Base-by-base conservation (phyloP, 1,140 invertebrate species). In the Mercenaria mercenaria region DNA sequence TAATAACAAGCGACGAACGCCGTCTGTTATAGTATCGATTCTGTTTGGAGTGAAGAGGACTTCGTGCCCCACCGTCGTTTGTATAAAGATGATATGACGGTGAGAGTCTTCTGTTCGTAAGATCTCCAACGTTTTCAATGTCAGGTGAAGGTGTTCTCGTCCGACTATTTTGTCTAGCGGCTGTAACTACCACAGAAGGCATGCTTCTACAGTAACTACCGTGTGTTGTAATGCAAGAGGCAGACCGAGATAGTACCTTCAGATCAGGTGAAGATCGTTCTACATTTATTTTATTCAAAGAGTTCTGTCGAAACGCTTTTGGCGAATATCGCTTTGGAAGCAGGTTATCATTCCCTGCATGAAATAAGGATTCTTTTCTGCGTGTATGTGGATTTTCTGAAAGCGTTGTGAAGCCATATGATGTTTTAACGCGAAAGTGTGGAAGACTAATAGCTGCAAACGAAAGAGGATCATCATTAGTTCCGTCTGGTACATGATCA, bases 331-430 rank as follows among this genome's bases (percentile, higher is more conserved):
- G 37, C n/a, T 34, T 83, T 20, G 79, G 34, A 43, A 83, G 72
- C 29, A 89, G 32, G 29, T 50, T 74, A 23, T 90, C 91, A n/a
- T 79, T 89, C 10, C 69, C 88, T 1, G 43, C 52, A 67, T 93
- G 93, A 67, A 92, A 94, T 26, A 94, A 86, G 0, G 93, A 94
- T 69, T 95, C 94, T 69, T 93, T 93, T 43, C 94, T 39, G 23
- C 92, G 52, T 15, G 92, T 94, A 76, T 94, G 92, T 6, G 94
- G 94, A 86, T 76, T 91, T 84, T 95, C 92, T 43, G 90, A 82
- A 15, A 95, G 76, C 0, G 94, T 94, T 15, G 93, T 91, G 69
- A 93, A 94, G 15, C 93, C 93, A 61, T 81, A 93, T 20, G 92
- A 91, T 3, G 92, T 93, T 52, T 93, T 88, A 8, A 87, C 82